Percentiles rank a stretch among this genome's conserved stretches.
Conservation (phyloP, 2,113 vertebrate genomes). For the Forbesichthys agassizii region DNA sequence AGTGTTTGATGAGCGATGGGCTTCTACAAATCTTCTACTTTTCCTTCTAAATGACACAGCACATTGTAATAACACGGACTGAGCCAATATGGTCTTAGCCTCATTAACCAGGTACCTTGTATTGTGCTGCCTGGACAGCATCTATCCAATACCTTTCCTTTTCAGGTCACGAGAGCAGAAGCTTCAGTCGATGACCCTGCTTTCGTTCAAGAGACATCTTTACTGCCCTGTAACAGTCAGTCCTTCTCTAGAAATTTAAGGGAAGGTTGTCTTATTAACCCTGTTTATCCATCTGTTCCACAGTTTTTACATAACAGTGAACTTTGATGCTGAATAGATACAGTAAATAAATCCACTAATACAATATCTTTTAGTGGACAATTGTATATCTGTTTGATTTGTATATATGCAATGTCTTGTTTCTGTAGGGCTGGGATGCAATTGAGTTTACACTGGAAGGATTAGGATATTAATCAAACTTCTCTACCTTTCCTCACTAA, state of each 20-base stretch:
- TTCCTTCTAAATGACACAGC: slow-evolving; percentile 2
- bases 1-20: background rate
- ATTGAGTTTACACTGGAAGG: slow-evolving; percentile 53
- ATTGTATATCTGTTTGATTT: background rate
- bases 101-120: slow-evolving; percentile 39
- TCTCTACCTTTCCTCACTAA: slow-evolving; percentile 43
- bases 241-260: slow-evolving; percentile 1
- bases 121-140: slow-evolving; percentile 22
- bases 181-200: slow-evolving; percentile 10
- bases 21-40: slow-evolving; percentile 10
- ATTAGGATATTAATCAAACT: slow-evolving; percentile 55
- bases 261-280: slow-evolving; percentile 10
- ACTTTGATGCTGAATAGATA: background rate
- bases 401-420: slow-evolving; percentile 19
- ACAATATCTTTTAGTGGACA: background rate
- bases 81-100: slow-evolving; percentile 10
- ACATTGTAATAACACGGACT: slow-evolving; percentile 10
- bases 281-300: background rate
- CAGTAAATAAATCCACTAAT: background rate
- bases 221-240: slow-evolving; percentile 14
- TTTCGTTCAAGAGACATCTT: slow-evolving; percentile 13
- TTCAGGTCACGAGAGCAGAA: slow-evolving; percentile 60
- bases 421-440: slow-evolving; percentile 42
- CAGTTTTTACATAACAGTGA: background rate
- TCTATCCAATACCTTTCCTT: slow-evolving; percentile 68